Percentiles rank a stretch among this genome's conserved stretches.
These are phyloP conservation scores for Thamnaconus septentrionalis DNA, from an alignment of 2,113 vertebrate species.

Conservation along the genomic window DNA sequence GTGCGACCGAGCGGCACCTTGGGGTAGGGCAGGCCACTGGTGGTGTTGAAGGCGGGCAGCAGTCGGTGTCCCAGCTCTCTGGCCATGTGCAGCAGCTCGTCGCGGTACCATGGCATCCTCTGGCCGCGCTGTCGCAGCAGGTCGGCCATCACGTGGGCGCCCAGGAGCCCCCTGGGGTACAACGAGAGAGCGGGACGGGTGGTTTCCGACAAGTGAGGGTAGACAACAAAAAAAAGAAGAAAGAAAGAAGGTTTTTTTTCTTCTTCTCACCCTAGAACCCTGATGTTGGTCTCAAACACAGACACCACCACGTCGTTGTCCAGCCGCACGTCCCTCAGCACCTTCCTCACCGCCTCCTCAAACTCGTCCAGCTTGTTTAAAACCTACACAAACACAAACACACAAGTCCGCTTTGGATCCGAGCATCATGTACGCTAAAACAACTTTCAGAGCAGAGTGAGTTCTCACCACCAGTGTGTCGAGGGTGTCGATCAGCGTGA, in stretches of 20 bases:
- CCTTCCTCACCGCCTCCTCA: conserved; percentile 78
- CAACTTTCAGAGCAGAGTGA: background rate
- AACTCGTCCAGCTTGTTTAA: conserved; percentile 83
- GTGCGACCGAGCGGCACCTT: conserved; percentile 77
- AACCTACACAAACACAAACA: conserved; percentile 58
- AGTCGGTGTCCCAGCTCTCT: conserved; percentile 93
- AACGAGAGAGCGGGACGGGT: background rate
- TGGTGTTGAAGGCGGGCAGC: conserved; percentile 96
- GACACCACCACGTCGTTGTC: conserved; percentile 84
- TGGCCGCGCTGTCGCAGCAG: conserved; percentile 89
- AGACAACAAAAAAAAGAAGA: background rate
- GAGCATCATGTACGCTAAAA: too few relatives aligned
- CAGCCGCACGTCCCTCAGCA: conserved; percentile 72
- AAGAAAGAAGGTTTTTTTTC: background rate
- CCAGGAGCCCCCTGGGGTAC: conserved; percentile 86
- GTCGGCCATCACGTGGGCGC: conserved; percentile 95
- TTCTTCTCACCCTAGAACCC: conserved; percentile 76
- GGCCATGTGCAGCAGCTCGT: conserved; percentile 94
- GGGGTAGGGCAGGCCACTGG: conserved; percentile 97
- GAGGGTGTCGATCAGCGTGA: conserved; percentile 80
- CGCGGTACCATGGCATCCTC: conserved; percentile 92
- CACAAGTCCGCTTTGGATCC: background rate
- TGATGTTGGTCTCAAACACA: conserved; percentile 84
- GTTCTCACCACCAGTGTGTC: conserved; percentile 81
- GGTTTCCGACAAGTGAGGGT: background rate